A percentile compares a stretch with the other conserved stretches of the same genome.
These are phyloP conservation scores for Meliscaeva auricollis DNA, from an alignment of 2,888 invertebrate genomes.

Conservation along the genomic window DNA sequence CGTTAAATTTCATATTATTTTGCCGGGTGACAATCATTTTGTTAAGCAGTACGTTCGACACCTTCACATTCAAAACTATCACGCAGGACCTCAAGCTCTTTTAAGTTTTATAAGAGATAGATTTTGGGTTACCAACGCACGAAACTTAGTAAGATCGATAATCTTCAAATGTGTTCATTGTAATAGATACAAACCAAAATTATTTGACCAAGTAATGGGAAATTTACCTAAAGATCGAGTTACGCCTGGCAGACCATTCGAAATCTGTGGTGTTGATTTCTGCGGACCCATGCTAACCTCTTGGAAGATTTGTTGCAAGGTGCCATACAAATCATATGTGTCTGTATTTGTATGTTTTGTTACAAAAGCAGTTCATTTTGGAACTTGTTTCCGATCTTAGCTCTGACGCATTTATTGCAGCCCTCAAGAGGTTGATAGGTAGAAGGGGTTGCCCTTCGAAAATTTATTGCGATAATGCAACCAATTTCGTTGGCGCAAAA, in stretches of 20 bases:
- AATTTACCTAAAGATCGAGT: slow-evolving; percentile 37
- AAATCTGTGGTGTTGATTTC: slow-evolving; percentile 40
- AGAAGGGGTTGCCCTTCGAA: slow-evolving; percentile 29
- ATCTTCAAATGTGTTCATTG: slow-evolving; percentile 30
- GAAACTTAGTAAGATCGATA: slow-evolving; percentile 8
- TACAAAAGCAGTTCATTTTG: slow-evolving; percentile 36
- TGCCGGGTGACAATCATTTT: slow-evolving; percentile 27
- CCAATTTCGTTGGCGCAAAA: slow-evolving; percentile 46
- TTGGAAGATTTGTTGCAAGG: slow-evolving; percentile 44
- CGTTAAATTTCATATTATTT: slow-evolving; percentile 14
- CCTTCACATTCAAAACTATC: slow-evolving; percentile 39
- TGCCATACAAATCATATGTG: background rate
- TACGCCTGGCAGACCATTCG: slow-evolving; percentile 15
- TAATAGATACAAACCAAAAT: slow-evolving; percentile 13
- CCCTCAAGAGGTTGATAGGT: slow-evolving; percentile 32
- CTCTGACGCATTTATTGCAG: slow-evolving; percentile 26
- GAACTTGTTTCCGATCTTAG: slow-evolving; percentile 41
- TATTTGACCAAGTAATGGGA: slow-evolving; percentile 38
- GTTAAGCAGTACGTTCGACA: slow-evolving; percentile 17
- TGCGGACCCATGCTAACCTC: slow-evolving; percentile 35
- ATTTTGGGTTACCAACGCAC: slow-evolving; percentile 45
- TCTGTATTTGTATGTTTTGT: slow-evolving; percentile 28
- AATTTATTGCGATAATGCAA: slow-evolving; percentile 42
- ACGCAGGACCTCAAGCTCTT: slow-evolving; percentile 59
- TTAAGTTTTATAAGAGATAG: slow-evolving; percentile 39